These are phyloP conservation scores for Fabriciana adippe DNA, from an alignment of 2,888 invertebrate genomes.

Conservation along the genomic window DNA sequence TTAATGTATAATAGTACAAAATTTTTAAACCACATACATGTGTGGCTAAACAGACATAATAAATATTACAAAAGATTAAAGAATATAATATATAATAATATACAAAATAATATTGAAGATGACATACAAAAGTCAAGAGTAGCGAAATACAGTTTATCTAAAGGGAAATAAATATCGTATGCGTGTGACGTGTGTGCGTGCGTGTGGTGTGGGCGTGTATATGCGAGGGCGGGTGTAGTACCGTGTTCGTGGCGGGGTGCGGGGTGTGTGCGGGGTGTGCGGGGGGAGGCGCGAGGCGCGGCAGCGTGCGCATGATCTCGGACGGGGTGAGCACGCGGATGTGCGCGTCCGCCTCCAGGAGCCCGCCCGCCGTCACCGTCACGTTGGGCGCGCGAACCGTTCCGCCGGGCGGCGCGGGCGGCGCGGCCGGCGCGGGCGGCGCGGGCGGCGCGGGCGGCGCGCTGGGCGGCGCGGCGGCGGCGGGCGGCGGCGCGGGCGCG, in stretches of 20 bases:
- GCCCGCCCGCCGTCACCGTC: constrained; percentile 85
- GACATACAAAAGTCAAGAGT: no score
- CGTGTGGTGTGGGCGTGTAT: constrained; percentile 29
- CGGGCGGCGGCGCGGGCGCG: constrained; percentile 40
- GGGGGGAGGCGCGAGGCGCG: constrained; percentile 88
- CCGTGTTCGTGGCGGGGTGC: constrained; percentile 42
- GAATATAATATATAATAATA: no score
- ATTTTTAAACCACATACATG: no score
- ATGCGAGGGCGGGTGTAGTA: constrained; percentile 35
- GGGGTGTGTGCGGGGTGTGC: constrained; percentile 47
- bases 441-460: constrained; percentile 35
- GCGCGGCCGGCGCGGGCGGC: constrained; percentile 38
- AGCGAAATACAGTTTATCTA: no score
- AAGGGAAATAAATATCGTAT: constrained; percentile 3
- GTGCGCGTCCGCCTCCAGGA: constrained; percentile 87
- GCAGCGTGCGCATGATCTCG: constrained; percentile 95
- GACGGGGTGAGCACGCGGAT: constrained; percentile 94
- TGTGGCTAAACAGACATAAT: no score
- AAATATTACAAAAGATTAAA: no score
- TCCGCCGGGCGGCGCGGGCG: constrained; percentile 30
- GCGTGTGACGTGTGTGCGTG: constrained; percentile 21
- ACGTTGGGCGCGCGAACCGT: constrained; percentile 86
- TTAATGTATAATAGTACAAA: no score
- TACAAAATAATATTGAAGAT: no score
- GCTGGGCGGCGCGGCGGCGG: constrained; percentile 41